Base-by-base conservation (phyloP, 2,888 invertebrate species). In the Apocheima hispidaria region DNA sequence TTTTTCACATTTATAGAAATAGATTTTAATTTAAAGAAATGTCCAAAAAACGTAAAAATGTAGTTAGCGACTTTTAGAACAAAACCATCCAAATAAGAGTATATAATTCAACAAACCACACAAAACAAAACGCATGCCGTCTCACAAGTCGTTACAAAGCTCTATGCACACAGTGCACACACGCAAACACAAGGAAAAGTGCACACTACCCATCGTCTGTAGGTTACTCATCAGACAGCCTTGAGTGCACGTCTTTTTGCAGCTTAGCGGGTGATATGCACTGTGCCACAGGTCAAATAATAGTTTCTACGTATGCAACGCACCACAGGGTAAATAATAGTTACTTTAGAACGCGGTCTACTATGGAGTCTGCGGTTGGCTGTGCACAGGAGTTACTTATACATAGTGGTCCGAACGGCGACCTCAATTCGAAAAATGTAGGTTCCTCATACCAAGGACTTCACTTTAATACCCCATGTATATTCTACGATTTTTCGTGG, bases 171-270 rank as follows among this genome's bases (percentile, higher is more conserved):
- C 14, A 7, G 12, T 21, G 23, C 49, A 14, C 35, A 35, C 26
- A 35, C 4, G 12, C 6, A 33, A 30, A 33, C 35, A 60, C 40
- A 60, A 53, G 56, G 56, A 52, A 57, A 52, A 53, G 36, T 40
- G 26, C 23, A 36, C 28, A 44, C 51, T 46, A 35, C 23, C 59
- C 16, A 30, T 48, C 50, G 60, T 44, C 23, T 23, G 46, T 48
- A 41, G 28, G 61, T 61, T 62, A 62, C 52, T 62, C 61, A 62
- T 57, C 61, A 57, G 56, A 48, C 56, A 62, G 41, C 61, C 61
- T 62, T 62, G 61, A 62, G 51, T 59, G 51, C 46, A 58, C 38
- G 54, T 50, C 55, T 55, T 46, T 44, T 54, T 61, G 56, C 33
- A 52, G 56, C 61, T 62, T 52, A 62, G 61, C 41, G 49, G 41